phyloP scores from a whole-genome alignment of 1,140 invertebrate genomes.

The Lasioglossum baleicum region DNA sequence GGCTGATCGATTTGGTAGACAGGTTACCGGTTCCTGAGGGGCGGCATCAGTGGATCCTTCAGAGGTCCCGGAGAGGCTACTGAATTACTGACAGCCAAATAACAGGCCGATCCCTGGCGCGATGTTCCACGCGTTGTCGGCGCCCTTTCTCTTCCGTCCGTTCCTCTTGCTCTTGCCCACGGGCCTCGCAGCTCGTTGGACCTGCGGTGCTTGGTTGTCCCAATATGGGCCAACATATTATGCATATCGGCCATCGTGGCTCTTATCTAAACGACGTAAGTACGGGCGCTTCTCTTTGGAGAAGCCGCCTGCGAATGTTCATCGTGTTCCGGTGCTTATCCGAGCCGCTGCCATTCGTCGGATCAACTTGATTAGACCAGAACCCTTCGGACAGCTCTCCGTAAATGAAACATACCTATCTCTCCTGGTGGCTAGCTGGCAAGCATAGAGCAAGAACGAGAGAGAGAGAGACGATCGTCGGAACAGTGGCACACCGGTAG shows the following conservation, averaged over 20 bases:
- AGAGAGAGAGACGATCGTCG: neutral
- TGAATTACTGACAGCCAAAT: conserved; percentile 76
- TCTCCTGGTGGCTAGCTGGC: neutral
- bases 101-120: conserved; percentile 68
- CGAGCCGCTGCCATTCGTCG: conserved; percentile 49
- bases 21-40: conserved; percentile 65
- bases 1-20: conserved; percentile 67
- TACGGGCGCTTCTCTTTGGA: conserved; percentile 65
- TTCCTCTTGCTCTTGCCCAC: conserved; percentile 30
- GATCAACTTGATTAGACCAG: conserved; percentile 60
- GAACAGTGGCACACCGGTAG: neutral
- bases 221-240: conserved; percentile 73
- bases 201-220: conserved; percentile 57
- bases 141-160: conserved; percentile 57
- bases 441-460: no score
- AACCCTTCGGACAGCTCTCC: conserved; percentile 23
- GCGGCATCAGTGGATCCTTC: conserved; percentile 61
- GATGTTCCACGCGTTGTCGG: conserved; percentile 63
- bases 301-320: conserved; percentile 71
- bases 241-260: conserved; percentile 70
- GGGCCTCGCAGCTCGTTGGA: conserved; percentile 23
- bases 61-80: conserved; percentile 66
- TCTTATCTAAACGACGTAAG: conserved; percentile 75
- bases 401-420: conserved; percentile 49
- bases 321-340: conserved; percentile 46